Evolutionary conservation across 2,797 vertebrate species (phyloP).

Genomic region (Alfaro cultratus): DNA sequence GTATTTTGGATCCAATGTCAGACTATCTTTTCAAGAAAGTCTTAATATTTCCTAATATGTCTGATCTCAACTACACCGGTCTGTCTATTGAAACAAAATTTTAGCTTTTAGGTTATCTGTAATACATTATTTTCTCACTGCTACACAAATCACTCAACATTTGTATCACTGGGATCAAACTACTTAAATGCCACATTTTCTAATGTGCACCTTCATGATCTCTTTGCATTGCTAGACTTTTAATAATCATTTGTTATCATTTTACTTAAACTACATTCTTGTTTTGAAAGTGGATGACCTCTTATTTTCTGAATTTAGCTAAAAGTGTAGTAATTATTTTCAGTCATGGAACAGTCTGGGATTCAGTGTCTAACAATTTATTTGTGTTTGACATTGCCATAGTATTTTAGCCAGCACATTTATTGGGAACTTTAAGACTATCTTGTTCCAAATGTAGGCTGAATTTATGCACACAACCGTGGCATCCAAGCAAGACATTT

Average conservation of each 20-base stretch:
- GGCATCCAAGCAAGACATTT: background rate
- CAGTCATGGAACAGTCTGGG: background rate
- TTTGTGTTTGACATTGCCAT: background rate
- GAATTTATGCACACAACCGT: background rate
- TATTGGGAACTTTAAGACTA: background rate
- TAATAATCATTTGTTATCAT: background rate
- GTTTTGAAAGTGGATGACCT: background rate
- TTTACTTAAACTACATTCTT: background rate
- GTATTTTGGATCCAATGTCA: background rate
- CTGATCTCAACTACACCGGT: background rate
- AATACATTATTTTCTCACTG: background rate
- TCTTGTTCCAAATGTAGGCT: background rate
- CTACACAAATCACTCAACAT: background rate
- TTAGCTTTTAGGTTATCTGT: background rate
- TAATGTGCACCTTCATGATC: background rate
- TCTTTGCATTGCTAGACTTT: background rate
- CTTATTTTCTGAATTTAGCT: background rate
- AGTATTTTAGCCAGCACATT: background rate
- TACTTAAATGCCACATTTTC: too few species aligned
- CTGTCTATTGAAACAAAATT: background rate
- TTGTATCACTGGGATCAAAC: too few species aligned
- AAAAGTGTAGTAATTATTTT: background rate
- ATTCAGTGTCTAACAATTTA: background rate
- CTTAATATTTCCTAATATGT: background rate
- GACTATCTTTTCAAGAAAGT: background rate